Base-by-base conservation (phyloP, 2,797 vertebrate species). In the Chelon labrosus region DNA sequence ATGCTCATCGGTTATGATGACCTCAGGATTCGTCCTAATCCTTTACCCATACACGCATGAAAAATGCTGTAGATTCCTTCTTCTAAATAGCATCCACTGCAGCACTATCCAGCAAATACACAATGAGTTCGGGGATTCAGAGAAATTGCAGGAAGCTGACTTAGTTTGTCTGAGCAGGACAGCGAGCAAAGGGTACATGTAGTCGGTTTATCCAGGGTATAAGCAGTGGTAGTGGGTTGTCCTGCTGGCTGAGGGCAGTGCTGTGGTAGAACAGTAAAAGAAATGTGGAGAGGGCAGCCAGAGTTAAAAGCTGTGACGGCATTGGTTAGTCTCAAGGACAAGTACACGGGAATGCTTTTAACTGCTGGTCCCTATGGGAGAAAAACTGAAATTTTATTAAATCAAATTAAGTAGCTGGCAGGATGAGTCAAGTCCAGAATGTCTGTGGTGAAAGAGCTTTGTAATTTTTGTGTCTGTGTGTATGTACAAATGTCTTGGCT, bases 331-430 rank as follows among this genome's bases (percentile, higher is more conserved):
- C 73, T 83, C 74, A 75, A 85, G 84, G 86, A 81, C 59, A 16
- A 65, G 50, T 75, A 91, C 89, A 91, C 1, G 7, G 56, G 71
- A 93, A 92, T 76, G 86, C 89, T 93, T 89, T 91, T 89, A 90
- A 80, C 77, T 70, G 56, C 71, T 46, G 56, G 59, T 71, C 51
- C 85, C 71, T 73, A 13, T 50, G 75, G 82, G 70, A 79, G 49
- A 77, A 75, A 73, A 79, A 71, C 20, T 6, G 49, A 55, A 79
- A 68, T 82, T 78, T 77, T 81, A 84, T 73, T 86, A 87, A 84
- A 88, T 83, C 70, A 80, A 73, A 86, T 85, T 53, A 82, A 87
- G 72, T 64, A 56, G 62, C 47, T 27, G 17, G 57, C 20, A 64
- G 60, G 59, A 85, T 70, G 80, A 85, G 74, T 56, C 63, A 50